A percentile compares a stretch with the other conserved stretches of the same genome.
Evolutionary conservation across 1,140 invertebrate genomes (phyloP).

Genomic region (Sminthurides bifidus): DNA sequence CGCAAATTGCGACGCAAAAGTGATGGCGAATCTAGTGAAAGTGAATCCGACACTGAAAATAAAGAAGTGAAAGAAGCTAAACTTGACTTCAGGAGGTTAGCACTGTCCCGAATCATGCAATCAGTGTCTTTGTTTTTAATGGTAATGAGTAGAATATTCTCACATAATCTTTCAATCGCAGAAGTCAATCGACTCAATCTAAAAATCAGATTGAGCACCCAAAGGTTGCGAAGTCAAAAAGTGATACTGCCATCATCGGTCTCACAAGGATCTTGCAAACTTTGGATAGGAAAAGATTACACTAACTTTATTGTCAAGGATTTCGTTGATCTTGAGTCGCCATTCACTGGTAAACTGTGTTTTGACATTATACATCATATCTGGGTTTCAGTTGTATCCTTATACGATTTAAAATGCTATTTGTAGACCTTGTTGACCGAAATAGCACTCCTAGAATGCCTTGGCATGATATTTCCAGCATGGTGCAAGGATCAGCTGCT

Average conservation of each 20-base stretch:
- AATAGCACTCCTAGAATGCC: conserved; percentile 86
- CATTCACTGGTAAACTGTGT: conserved; percentile 57
- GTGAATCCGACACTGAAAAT: conserved; percentile 12
- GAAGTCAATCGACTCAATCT: too few species aligned
- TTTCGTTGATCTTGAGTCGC: conserved; percentile 78
- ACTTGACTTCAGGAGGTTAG: too few species aligned
- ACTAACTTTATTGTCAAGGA: conserved; percentile 98
- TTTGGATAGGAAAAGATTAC: conserved; percentile 98
- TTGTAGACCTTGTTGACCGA: conserved; percentile 74
- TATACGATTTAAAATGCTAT: conserved; percentile 7
- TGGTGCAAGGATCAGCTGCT: conserved; percentile 71
- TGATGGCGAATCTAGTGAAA: too few species aligned
- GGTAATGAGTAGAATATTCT: too few species aligned
- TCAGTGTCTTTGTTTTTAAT: too few species aligned
- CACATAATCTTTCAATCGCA: too few species aligned
- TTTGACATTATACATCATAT: neutral
- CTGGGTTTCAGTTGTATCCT: neutral
- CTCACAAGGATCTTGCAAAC: conserved; percentile 53
- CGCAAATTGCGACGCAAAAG: conserved; percentile 9
- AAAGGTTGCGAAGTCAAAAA: neutral
- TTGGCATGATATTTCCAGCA: conserved; percentile 90
- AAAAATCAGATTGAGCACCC: too few species aligned
- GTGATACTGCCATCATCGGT: neutral
- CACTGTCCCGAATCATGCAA: too few species aligned
- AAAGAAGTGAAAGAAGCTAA: too few species aligned